Conservation (phyloP, 2,888 invertebrate species). For the Asteroscopus sphinx region DNA sequence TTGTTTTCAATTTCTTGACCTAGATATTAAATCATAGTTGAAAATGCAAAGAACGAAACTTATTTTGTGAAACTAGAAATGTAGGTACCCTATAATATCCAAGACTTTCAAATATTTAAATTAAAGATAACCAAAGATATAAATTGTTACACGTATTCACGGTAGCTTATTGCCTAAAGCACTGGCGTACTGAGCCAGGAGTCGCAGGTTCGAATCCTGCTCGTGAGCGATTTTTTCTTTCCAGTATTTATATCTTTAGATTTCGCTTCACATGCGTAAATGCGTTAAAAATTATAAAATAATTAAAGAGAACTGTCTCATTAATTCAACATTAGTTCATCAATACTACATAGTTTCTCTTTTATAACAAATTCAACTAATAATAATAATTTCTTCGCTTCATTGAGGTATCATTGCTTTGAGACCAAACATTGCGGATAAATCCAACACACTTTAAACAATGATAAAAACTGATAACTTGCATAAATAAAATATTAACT, state of each 20-base stretch:
- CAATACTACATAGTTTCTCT: conserved; percentile 8
- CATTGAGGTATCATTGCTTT: conserved; percentile 15
- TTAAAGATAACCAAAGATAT: too few relatives aligned
- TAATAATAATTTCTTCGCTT: conserved; percentile 11
- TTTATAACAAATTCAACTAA: conserved; percentile 25
- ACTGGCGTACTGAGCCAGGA: too few relatives aligned
- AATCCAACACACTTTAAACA: conserved; percentile 25
- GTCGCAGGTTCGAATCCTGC: too few relatives aligned
- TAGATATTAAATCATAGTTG: conserved; percentile 5
- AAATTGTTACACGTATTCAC: too few relatives aligned
- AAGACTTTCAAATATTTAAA: conserved; percentile 1
- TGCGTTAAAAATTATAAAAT: too few relatives aligned
- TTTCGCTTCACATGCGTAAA: too few relatives aligned
- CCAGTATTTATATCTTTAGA: too few relatives aligned
- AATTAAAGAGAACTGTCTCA: too few relatives aligned
- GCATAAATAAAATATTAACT: conserved; percentile 52
- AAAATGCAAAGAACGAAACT: conserved; percentile 27
- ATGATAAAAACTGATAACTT: conserved; percentile 26
- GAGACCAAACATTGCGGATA: conserved; percentile 34
- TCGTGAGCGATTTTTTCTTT: too few relatives aligned
- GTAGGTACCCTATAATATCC: conserved; percentile 9
- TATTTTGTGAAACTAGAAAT: conserved; percentile 14
- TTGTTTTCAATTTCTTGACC: conserved; percentile 10
- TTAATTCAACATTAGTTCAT: conserved; percentile 2
- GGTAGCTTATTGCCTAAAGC: too few relatives aligned